Base-by-base conservation (phyloP, 2,888 invertebrate genomes). In the Netelia inedita region DNA sequence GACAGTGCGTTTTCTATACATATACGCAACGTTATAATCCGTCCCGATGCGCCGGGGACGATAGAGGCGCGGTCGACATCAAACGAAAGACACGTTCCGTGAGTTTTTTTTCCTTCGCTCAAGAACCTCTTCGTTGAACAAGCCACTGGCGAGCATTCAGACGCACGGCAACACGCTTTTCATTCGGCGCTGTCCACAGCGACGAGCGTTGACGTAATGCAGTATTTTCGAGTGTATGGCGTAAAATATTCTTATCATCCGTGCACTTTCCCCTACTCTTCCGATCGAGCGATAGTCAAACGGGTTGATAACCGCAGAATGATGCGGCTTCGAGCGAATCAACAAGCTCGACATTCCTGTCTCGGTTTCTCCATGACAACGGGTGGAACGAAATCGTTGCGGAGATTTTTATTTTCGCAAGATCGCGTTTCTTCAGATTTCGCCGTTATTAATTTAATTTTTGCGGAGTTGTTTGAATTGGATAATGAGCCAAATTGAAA, bases 211-310 rank as follows among this genome's bases (percentile, higher is more conserved):
- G 57, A 57, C 57, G 57, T 57, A 57, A 55, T 16, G 55, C 14
- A 55, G 16, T 57, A 19, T 19, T 19, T 10, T 19, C 19, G 9
- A 57, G 9, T 10, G 9, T 57, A 57, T n/a, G 19, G 57, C 57
- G 19, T 57, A 41, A 41, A 65, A 65, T 65, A 1, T 65, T 65
- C 63, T 63, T 63, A 63, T 63, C 63, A 35, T 35, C n/a, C 65
- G 8, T 16, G 35, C 65, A 41, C 41, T 41, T 10, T 41, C 41
- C 35, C 65, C 35, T 35, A 14, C 57, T 16, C 9, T 21, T 19
- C 2, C 19, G 57, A 19, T 57, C 16, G 5, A 46, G 46, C 14
- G 46, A 14, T 46, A 46, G 46, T 10, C 46, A 46, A 46, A 46
- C 46, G 14, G 46, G 46, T 46, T 46, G 46, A 46, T 46, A 46